Evolutionary conservation across 2,888 invertebrate species (phyloP), one percentile per base, ranked within the genome.

Genomic region (Smittia aterrima): DNA sequence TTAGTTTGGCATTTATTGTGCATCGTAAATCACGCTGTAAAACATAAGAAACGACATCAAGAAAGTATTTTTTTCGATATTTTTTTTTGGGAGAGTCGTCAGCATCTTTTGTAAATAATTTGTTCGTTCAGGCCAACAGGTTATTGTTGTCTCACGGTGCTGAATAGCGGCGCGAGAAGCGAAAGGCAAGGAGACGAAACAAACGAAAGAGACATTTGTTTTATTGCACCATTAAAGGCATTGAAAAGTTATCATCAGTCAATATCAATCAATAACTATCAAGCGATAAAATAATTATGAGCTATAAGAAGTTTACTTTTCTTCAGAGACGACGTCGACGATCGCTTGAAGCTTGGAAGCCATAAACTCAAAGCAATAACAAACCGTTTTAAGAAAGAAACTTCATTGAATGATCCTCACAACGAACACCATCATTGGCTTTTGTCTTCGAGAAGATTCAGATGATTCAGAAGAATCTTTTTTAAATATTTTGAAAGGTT

Each of bases 241-340:
- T 72, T 72, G 72, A 72, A 72, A 16, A 72, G 72, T 72, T 72
- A 72, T 72, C 72, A 72, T 72, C 72, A 72, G 58, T 71, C 72
- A 72, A 62, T 62, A 72, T 72, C 72, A 72, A 72, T 72, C 72
- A 72, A 72, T 72, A 72, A 72, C 72, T 54, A 62, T 62, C 32
- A 40, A 62, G 20, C 58, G 62, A 72, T 72, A 72, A 72, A 72
- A 72, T 72, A 72, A 72, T 72, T 72, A 72, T 54, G 62, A 72
- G 64, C 27, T 16, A n/a, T n/a, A n/a, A n/a, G 3, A 58, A 18
- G 24, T 58, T 58, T 4, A 13, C 18, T 58, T 58, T n/a, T n/a
- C n/a, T n/a, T n/a, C n/a, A n/a, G n/a, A n/a, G n/a, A n/a, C n/a
- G n/a, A n/a, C 1, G 22, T 72, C 32, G 54, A 18, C 32, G 40